Evolutionary conservation across 2,113 vertebrate genomes (phyloP).

Genomic region (Sarotherodon lohbergeri): DNA sequence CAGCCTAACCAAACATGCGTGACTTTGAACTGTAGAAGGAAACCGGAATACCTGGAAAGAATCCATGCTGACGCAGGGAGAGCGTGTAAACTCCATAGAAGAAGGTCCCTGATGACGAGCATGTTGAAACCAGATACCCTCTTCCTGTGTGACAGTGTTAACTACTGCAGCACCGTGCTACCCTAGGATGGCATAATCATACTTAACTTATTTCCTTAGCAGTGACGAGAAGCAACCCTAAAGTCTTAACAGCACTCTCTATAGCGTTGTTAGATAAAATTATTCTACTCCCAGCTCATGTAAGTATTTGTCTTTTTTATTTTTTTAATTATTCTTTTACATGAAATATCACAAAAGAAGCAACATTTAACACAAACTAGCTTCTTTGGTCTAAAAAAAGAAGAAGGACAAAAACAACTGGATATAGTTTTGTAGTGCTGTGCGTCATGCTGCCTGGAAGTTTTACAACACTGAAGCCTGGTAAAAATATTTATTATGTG

Average conservation of each 20-base stretch:
- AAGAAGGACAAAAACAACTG: neutral
- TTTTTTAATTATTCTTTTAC: neutral
- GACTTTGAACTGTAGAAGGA: neutral
- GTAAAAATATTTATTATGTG: neutral
- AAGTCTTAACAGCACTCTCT: neutral
- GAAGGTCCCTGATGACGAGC: neutral
- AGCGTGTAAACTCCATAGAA: neutral
- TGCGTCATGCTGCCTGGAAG: neutral
- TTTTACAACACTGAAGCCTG: neutral
- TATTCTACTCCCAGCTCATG: neutral
- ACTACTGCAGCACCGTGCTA: neutral
- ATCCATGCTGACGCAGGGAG: neutral
- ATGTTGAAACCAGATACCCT: neutral
- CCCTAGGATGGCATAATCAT: neutral
- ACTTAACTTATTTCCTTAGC: neutral
- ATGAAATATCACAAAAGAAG: neutral
- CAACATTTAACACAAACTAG: neutral
- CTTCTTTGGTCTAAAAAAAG: neutral
- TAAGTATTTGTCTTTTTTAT: neutral
- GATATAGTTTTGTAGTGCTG: neutral
- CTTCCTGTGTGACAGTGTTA: neutral
- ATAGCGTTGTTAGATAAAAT: neutral
- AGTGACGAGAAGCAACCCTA: neutral
- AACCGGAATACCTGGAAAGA: neutral
- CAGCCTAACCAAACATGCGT: neutral